These are phyloP conservation scores for Rhynchopsitta pachyrhyncha DNA, from an alignment of 2,113 vertebrate genomes.

Conservation along the genomic window DNA sequence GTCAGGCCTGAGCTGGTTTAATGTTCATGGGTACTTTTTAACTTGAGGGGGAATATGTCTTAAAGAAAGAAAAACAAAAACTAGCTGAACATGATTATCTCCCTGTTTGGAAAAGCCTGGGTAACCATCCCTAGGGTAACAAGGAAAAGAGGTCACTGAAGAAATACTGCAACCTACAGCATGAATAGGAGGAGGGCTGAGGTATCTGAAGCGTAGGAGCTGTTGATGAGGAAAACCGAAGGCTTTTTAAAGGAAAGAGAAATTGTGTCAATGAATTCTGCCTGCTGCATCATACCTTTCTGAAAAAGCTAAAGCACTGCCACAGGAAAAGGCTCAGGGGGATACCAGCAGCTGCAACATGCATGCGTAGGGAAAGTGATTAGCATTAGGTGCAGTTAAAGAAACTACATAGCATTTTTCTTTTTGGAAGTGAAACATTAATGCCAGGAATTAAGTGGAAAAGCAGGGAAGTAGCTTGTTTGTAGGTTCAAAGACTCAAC, in stretches of 20 bases:
- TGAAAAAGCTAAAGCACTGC: background rate
- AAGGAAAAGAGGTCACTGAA: conserved; percentile 37
- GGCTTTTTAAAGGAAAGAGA: background rate
- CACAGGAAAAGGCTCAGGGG: background rate
- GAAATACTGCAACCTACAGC: conserved; percentile 8
- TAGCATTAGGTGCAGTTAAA: background rate
- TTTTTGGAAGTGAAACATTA: background rate
- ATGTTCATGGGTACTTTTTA: background rate
- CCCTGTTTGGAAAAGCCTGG: conserved; percentile 36
- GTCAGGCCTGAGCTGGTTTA: background rate
- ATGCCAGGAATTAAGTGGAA: background rate
- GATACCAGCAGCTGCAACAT: background rate
- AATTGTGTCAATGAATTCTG: background rate
- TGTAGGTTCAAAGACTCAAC: background rate
- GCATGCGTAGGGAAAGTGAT: background rate
- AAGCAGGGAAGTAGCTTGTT: background rate
- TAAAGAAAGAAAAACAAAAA: conserved; percentile 11
- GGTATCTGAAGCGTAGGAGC: background rate
- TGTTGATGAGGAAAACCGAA: background rate
- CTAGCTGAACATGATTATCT: conserved; percentile 39
- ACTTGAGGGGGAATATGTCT: background rate
- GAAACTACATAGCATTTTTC: background rate
- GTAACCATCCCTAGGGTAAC: conserved; percentile 47
- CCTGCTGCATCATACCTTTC: background rate
- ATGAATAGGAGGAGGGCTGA: background rate